These are phyloP conservation scores for Ennomos fuscantarius DNA, from an alignment of 2,888 invertebrate species.

Conservation along the genomic window DNA sequence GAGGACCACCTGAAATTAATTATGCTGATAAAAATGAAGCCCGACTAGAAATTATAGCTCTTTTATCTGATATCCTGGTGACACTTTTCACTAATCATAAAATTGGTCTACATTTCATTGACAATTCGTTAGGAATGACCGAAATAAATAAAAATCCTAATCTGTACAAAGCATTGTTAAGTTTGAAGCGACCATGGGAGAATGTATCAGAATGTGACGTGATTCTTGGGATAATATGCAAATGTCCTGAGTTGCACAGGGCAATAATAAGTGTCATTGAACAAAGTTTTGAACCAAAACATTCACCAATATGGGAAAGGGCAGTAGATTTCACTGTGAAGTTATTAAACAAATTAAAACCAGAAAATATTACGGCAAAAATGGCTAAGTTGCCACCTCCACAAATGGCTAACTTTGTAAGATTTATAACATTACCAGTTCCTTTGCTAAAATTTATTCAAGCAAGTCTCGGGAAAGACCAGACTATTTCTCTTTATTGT, in stretches of 20 bases:
- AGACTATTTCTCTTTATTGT: conserved; percentile 74
- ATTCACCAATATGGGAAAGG: conserved; percentile 82
- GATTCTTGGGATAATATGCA: conserved; percentile 86
- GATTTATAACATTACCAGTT: conserved; percentile 79
- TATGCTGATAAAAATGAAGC: conserved; percentile 64
- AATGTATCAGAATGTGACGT: conserved; percentile 87
- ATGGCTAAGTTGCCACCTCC: conserved; percentile 70
- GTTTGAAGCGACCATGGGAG: conserved; percentile 89
- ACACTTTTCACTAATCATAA: conserved; percentile 90
- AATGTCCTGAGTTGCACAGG: conserved; percentile 90
- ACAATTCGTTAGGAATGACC: conserved; percentile 87
- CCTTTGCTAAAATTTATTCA: conserved; percentile 77
- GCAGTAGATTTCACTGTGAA: conserved; percentile 74
- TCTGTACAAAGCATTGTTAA: conserved; percentile 86
- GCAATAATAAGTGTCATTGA: conserved; percentile 86
- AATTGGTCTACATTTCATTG: conserved; percentile 91
- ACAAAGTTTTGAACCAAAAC: conserved; percentile 86
- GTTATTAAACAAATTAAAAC: conserved; percentile 74
- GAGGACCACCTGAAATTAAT: conserved; percentile 85
- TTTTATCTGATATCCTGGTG: conserved; percentile 89
- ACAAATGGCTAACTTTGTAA: conserved; percentile 82
- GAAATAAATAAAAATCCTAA: conserved; percentile 86
- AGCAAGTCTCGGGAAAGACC: conserved; percentile 63
- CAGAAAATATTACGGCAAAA: conserved; percentile 77
- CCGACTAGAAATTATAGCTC: conserved; percentile 77